Evolutionary conservation across 2,797 vertebrate genomes (phyloP), one percentile per base, ranked within the genome.

Genomic region (Tapirus indicus): DNA sequence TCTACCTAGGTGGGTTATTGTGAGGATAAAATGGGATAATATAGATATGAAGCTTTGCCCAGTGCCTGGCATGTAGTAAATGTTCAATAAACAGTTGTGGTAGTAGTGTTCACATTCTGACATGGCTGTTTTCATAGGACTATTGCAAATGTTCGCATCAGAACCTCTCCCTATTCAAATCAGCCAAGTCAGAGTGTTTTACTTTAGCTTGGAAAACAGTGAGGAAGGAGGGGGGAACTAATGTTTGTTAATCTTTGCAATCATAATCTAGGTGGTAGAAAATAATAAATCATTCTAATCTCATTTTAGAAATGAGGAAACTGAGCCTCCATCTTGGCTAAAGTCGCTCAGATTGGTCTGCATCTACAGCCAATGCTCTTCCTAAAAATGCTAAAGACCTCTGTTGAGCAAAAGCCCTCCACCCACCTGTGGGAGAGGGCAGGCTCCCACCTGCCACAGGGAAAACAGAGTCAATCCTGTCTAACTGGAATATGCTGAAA

Each of bases 281-380:
- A 77, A 66, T 16, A 35, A 60, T 32, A 35, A 35, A 72, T 56
- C 64, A 49, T 68, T 74, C 91, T 77, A 47, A 44, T 38, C 27
- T 79, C 80, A 82, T 62, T 88, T 84, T 44, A 85, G 68, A 91
- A 85, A 21, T 86, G 38, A 80, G 44, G 49, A 91, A 93, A 83
- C 8, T 11, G 35, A 94, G 62, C 35, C 25, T 84, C 35, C 13
- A 10, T 10, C 47, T 88, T 60, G 23, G 69, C 27, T 41, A 35
- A 49, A 66, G 44, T 38, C 71, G 20, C 21, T 56, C 52, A 23
- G 23, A 38, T 79, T 18, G 25, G 60, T 71, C n/a, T 69, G 25
- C 77, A 54, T 5, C 20, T 93, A 58, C 10, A 91, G 66, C 21
- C 69, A 38, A 38, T 0, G 29, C 11, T 10, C 52, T 88, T 58